A percentile compares a stretch with the other conserved stretches of the same genome.
These are phyloP conservation scores for Brassicogethes aeneus DNA, from an alignment of 2,888 invertebrate genomes.

Conservation along the genomic window DNA sequence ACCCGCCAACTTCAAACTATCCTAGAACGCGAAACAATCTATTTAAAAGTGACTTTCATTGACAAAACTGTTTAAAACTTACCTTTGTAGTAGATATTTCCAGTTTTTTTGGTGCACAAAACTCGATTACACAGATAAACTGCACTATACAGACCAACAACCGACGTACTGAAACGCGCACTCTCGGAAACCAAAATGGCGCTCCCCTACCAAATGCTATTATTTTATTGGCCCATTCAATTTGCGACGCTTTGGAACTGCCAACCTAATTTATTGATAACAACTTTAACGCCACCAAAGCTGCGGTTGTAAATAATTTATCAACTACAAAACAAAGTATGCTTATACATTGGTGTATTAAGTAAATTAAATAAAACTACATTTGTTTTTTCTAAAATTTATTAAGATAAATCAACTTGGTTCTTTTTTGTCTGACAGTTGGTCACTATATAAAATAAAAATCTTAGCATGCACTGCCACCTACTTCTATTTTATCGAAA, in stretches of 20 bases:
- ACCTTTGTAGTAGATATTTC: slow-evolving; percentile 27
- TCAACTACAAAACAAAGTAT: too few relatives aligned
- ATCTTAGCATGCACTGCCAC: too few relatives aligned
- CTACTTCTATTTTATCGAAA: too few relatives aligned
- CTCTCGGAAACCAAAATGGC: slow-evolving; percentile 33
- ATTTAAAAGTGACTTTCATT: slow-evolving; percentile 15
- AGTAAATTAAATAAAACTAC: too few relatives aligned
- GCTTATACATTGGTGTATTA: too few relatives aligned
- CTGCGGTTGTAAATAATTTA: too few relatives aligned
- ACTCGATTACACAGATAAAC: slow-evolving; percentile 23
- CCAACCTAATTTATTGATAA: too few relatives aligned
- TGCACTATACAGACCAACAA: slow-evolving; percentile 26
- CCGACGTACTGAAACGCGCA: slow-evolving; percentile 36
- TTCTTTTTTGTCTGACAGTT: too few relatives aligned
- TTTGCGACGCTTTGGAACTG: slow-evolving; percentile 28
- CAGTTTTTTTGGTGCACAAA: slow-evolving; percentile 19
- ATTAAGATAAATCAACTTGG: too few relatives aligned
- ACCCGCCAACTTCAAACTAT: not conserved
- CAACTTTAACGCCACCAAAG: too few relatives aligned
- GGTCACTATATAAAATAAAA: too few relatives aligned
- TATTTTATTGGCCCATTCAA: slow-evolving; percentile 30
- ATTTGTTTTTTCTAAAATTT: too few relatives aligned
- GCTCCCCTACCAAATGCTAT: slow-evolving; percentile 27
- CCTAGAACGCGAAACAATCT: not conserved
- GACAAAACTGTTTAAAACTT: slow-evolving; percentile 15